Base-by-base conservation (phyloP, 2,888 invertebrate species). In the Willowsia nigromaculata region DNA sequence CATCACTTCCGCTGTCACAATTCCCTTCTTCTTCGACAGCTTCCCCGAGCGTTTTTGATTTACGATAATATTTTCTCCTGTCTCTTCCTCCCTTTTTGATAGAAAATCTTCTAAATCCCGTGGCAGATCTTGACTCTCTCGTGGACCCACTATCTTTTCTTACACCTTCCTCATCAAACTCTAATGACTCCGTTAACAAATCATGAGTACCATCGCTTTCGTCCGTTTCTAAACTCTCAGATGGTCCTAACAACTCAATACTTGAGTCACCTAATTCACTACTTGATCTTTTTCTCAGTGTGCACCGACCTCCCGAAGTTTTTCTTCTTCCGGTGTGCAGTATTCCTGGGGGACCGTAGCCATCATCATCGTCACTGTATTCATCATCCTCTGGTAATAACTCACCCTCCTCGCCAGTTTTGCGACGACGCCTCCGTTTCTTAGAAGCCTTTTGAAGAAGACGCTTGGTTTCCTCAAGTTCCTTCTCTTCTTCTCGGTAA, bases 331-430 rank as follows among this genome's bases (percentile, higher is more conserved):
- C 30, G 6, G 76, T 76, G 22, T 50, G 76, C 1, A 47, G 50
- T 9, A 76, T 76, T 3, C 76, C 76, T 6, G 76, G 76, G 1
- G 76, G 76, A n/a, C 76, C 76, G 33, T 50, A 76, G 9, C 50
- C 76, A 7, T 74, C 74, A 27, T 50, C 96, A 50, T 50, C 40
- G 5, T 71, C 71, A 22, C 37, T 40, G 22, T 18, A n/a, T 2
- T 40, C 43, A 1, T 33, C 68, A 6, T 62, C 62, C 7, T n/a
- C n/a, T n/a, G n/a, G n/a, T n/a, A n/a, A n/a, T n/a, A 15, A 33
- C 30, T 22, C 37, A 37, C 9, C 37, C 37, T 37, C 37, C 9
- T 37, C 37, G 9, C 37, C 37, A 4, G 15, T 3, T 50, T 50
- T 50, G 5, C 37, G 37, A 6, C 37, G 5, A 37, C 37, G 4